Conservation (phyloP, 2,888 invertebrate genomes). For the Cephus spinipes region DNA sequence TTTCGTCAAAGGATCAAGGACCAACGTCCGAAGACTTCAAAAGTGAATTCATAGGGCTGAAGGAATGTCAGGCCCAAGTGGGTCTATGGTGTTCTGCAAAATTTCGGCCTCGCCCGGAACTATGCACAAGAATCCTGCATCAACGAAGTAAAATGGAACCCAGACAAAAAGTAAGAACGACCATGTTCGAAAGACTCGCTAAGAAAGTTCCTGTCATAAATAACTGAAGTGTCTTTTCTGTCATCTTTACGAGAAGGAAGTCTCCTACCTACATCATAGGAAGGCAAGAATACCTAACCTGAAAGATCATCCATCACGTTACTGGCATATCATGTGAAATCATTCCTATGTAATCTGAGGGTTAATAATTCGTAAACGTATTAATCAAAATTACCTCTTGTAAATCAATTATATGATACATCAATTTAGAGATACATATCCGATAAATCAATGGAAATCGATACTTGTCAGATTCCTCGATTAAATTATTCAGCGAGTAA, state of each 20-base stretch:
- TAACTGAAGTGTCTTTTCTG: conserved; percentile 24
- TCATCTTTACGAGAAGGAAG: background rate
- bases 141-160: conserved; percentile 8
- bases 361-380: background rate
- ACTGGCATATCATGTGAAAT: background rate
- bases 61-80: background rate
- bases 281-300: background rate
- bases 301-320: background rate
- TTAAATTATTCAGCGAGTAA: background rate
- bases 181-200: background rate
- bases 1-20: background rate
- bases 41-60: background rate
- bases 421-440: background rate
- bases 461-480: too few relatives aligned
- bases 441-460: background rate
- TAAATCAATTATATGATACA: too few relatives aligned
- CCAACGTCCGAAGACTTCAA: background rate
- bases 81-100: conserved; percentile 24
- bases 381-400: background rate
- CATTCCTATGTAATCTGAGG: background rate
- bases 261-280: background rate
- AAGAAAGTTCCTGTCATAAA: conserved; percentile 23
- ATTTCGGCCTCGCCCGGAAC: conserved; percentile 21
- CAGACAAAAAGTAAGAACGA: background rate
- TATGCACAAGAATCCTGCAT: background rate